These are phyloP conservation scores for Centrocercus urophasianus DNA, from an alignment of 2,113 vertebrate genomes.

Conservation along the genomic window DNA sequence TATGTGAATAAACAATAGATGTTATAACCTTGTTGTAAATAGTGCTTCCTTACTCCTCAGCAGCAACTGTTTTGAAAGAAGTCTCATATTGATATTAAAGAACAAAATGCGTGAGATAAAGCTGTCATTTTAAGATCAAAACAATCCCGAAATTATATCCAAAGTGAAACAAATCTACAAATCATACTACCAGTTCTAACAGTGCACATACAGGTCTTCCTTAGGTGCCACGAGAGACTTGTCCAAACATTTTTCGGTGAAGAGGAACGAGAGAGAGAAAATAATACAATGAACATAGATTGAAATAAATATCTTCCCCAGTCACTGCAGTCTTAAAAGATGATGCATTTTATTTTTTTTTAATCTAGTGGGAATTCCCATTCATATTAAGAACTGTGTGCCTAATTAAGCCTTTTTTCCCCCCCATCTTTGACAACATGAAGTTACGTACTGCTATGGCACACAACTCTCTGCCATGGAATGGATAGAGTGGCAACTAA, in stretches of 20 bases:
- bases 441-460: neutral
- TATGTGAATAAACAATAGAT: neutral
- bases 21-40: neutral
- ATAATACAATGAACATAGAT: neutral
- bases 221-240: neutral
- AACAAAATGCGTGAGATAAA: neutral
- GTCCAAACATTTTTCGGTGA: neutral
- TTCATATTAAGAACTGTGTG: neutral
- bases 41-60: neutral
- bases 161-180: constrained; percentile 29
- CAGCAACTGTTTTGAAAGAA: neutral
- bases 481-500: neutral
- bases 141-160: constrained; percentile 4
- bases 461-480: neutral
- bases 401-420: neutral
- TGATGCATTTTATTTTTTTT: neutral
- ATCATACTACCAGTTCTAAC: neutral
- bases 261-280: neutral
- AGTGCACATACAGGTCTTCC: neutral
- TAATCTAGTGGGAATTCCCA: neutral
- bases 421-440: neutral
- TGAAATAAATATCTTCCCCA: neutral
- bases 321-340: neutral
- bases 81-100: neutral
- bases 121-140: neutral